Base-by-base conservation (phyloP, 2,113 vertebrate genomes). In the Heterotis niloticus region DNA sequence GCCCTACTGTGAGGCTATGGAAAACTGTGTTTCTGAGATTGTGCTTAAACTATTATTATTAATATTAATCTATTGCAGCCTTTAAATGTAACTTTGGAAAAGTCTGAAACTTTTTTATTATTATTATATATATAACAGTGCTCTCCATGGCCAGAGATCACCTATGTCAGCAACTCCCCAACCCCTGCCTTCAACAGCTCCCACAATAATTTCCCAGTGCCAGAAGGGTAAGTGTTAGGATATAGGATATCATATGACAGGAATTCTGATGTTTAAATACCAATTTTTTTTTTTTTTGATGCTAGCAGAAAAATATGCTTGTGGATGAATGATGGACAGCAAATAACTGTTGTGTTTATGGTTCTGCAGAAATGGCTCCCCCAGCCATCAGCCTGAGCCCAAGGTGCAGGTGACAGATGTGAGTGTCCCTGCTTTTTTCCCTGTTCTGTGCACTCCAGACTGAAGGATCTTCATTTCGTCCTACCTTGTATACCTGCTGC, bases 81-180 rank as follows among this genome's bases (percentile, higher is more conserved):
- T 44, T 44, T 44, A 44, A 44, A 4, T 44, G 34, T 44, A n/a
- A n/a, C n/a, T n/a, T n/a, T n/a, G 34, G 34, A 44, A 7, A 44
- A 7, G 34, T 7, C 7, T 44, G 7, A 44, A 44, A 26, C 18
- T 5, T n/a, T 62, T 44, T 17, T 34, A 34, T 34, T 34, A 69
- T 34, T 24, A 29, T 1, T 73, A 20, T 70, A 23, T 74, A 26
- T 60, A 11, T 60, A 82, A 51, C 67, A 98, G 96, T 99, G 97
- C 76, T 98, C 95, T 67, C 96, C 97, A 0, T 99, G 97, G 97
- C 97, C 97, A 0, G 96, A 99, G 88, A 88, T 95, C 78, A 94
- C 96, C 0, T 99, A 97, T 5, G 93, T 98, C 73, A 95, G 88
- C 85, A 98, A 92, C 59, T 93, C 95, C 0, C 95, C 96, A 0